These are phyloP conservation scores for Psittacus erithacus DNA, from an alignment of 2,113 vertebrate species.

Conservation along the genomic window DNA sequence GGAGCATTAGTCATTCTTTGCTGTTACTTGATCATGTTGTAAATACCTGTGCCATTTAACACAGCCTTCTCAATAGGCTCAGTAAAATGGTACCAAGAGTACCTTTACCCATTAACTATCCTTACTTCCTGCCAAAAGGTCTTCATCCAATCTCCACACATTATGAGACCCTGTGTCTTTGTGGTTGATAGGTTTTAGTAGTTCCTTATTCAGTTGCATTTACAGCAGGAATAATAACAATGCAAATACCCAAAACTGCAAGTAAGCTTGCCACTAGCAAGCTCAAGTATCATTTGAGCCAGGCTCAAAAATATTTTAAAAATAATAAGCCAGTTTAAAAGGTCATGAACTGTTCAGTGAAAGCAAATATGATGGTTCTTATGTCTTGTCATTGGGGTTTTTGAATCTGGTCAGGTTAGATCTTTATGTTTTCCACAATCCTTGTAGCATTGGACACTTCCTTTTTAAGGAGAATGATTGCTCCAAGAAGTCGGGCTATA, in stretches of 20 bases:
- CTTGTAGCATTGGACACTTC: background rate
- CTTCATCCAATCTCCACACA: background rate
- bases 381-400: background rate
- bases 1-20: background rate
- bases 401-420: background rate
- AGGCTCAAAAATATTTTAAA: background rate
- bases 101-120: background rate
- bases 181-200: background rate
- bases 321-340: background rate
- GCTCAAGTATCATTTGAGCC: background rate
- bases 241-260: background rate
- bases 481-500: background rate
- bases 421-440: background rate
- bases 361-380: background rate
- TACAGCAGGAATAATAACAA: background rate
- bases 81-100: background rate
- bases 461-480: background rate
- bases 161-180: background rate
- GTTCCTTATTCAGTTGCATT: background rate
- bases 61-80: background rate
- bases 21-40: background rate
- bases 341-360: background rate
- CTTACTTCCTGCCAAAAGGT: background rate
- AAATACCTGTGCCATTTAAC: background rate
- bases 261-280: background rate